Conservation (phyloP, 2,888 invertebrate genomes). For the Bellardia bayeri region DNA sequence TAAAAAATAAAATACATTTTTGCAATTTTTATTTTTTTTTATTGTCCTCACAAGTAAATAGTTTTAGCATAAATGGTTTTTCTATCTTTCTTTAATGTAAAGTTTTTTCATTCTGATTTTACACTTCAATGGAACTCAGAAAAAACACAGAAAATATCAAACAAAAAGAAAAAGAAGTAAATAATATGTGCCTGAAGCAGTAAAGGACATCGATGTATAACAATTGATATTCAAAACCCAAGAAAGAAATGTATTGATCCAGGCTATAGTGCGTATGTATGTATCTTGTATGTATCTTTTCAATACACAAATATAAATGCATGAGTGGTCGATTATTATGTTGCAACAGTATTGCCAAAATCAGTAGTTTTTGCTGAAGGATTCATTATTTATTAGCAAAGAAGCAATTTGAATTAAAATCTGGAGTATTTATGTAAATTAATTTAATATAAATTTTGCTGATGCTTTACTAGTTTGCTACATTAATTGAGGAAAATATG, state of each 20-base stretch:
- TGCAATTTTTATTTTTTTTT: slow-evolving; percentile 4
- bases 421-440: too few species aligned
- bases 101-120: slow-evolving; percentile 42
- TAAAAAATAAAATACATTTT: slow-evolving; percentile 34
- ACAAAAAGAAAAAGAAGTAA: not conserved
- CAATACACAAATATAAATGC: not conserved
- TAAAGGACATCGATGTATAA: not conserved
- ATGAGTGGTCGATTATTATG: not conserved
- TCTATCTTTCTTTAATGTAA: slow-evolving; percentile 11
- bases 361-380: not conserved
- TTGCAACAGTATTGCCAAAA: not conserved
- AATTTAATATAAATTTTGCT: too few species aligned
- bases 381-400: not conserved
- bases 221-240: not conserved
- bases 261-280: not conserved
- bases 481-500: too few species aligned
- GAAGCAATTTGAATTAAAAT: too few species aligned
- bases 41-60: slow-evolving; percentile 40
- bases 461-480: too few species aligned
- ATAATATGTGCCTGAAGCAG: not conserved
- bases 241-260: not conserved
- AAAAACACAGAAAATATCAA: slow-evolving; percentile 43
- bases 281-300: too few species aligned
- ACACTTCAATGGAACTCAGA: slow-evolving; percentile 47
- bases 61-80: slow-evolving; percentile 56